A percentile compares a stretch with the other conserved stretches of the same genome.
phyloP scores from a whole-genome alignment of 1,140 invertebrate genomes.

The Drosophila fuyamai region DNA sequence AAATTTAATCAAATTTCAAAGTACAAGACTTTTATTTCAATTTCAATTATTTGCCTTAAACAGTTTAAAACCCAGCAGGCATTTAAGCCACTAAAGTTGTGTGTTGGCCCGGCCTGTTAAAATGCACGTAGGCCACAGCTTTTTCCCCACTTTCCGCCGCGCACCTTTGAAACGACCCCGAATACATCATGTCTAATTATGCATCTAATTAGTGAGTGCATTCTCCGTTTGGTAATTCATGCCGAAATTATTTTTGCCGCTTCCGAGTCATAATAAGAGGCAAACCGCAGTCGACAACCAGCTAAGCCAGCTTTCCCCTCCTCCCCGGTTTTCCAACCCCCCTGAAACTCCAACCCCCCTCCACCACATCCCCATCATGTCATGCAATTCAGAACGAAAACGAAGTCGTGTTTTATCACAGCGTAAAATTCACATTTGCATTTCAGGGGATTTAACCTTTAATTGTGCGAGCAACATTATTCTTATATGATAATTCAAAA shows the following conservation, averaged over 20 bases:
- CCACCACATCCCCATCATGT: neutral
- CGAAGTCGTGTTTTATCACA: slow-evolving; percentile 33
- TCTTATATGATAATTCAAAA: no score
- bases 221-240: slow-evolving; percentile 66
- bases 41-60: slow-evolving; percentile 3
- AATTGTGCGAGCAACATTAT: slow-evolving; percentile 15
- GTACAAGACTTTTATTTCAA: neutral
- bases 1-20: no score
- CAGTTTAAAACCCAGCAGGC: slow-evolving; percentile 4
- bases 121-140: neutral
- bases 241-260: slow-evolving; percentile 67
- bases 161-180: neutral
- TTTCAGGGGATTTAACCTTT: slow-evolving; percentile 9
- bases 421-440: slow-evolving; percentile 18
- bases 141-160: neutral
- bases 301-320: neutral
- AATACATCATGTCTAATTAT: slow-evolving; percentile 68
- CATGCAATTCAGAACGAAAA: slow-evolving; percentile 43
- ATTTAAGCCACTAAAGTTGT: neutral
- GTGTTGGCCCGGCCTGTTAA: neutral
- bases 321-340: neutral
- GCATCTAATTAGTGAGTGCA: slow-evolving; percentile 76
- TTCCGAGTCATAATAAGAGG: slow-evolving; percentile 55
- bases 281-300: slow-evolving; percentile 53
- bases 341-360: neutral